A percentile compares a stretch with the other conserved stretches of the same genome.
phyloP scores from a whole-genome alignment of 1,140 invertebrate species.

The Heliconius eleuchia region DNA sequence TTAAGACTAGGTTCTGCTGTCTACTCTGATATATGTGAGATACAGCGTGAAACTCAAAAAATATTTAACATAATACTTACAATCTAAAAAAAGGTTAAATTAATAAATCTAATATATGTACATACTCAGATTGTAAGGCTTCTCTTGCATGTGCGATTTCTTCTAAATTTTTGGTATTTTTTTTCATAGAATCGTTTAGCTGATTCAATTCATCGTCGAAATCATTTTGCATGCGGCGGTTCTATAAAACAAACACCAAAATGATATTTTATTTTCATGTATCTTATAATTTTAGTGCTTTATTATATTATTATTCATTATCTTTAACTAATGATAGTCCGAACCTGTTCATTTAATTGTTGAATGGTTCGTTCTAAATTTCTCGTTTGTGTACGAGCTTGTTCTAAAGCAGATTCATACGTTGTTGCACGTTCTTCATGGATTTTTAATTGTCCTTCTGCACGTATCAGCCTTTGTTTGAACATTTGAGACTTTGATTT shows the following conservation, averaged over 20 bases:
- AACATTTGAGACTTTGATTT: slow-evolving; percentile 48
- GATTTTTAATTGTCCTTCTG: slow-evolving; percentile 60
- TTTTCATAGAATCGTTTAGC: slow-evolving; percentile 59
- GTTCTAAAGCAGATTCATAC: slow-evolving; percentile 57
- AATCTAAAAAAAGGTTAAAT: background rate
- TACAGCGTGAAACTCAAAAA: too few relatives aligned
- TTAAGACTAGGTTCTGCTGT: too few relatives aligned
- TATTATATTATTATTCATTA: background rate
- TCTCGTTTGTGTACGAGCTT: slow-evolving; percentile 47
- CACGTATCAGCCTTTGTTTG: slow-evolving; percentile 46
- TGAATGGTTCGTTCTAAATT: slow-evolving; percentile 56
- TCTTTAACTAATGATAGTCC: background rate
- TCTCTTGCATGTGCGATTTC: slow-evolving; percentile 62
- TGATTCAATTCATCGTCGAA: slow-evolving; percentile 62
- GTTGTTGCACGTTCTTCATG: slow-evolving; percentile 47
- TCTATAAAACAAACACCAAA: slow-evolving; percentile 46
- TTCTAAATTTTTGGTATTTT: slow-evolving; percentile 63
- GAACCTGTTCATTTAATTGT: slow-evolving; percentile 60
- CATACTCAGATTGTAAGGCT: slow-evolving; percentile 64
- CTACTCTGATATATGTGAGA: too few relatives aligned
- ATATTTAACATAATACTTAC: background rate
- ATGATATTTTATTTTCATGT: slow-evolving; percentile 3
- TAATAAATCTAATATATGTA: slow-evolving; percentile 33
- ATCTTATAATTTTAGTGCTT: background rate
- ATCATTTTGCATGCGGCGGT: slow-evolving; percentile 56